phyloP scores from a whole-genome alignment of 2,888 invertebrate species.

The Reticulitermes lucifugus region DNA sequence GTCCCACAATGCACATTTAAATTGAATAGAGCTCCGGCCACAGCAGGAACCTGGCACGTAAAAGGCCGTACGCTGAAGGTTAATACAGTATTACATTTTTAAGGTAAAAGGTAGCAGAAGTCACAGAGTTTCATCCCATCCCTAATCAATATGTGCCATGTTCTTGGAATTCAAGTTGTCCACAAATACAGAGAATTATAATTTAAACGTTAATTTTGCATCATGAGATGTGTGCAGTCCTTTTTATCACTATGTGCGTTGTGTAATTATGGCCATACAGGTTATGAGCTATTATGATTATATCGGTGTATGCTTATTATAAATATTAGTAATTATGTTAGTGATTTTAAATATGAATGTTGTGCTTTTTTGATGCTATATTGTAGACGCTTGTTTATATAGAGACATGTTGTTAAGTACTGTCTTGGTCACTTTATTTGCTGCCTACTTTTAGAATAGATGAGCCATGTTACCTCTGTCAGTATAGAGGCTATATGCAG shows the following conservation, averaged over 20 bases:
- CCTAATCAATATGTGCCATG: neutral
- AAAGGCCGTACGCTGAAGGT: no score
- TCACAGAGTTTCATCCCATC: neutral
- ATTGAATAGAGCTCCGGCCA: no score
- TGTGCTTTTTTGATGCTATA: neutral
- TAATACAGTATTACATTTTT: no score
- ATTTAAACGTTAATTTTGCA: no score
- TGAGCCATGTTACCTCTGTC: no score
- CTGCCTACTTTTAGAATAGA: neutral
- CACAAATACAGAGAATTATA: neutral
- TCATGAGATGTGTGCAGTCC: no score
- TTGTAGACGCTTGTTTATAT: neutral
- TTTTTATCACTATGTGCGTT: neutral
- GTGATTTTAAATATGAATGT: conserved; percentile 3
- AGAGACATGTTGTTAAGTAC: neutral
- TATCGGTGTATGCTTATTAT: neutral
- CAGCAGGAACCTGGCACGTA: no score
- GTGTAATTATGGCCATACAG: neutral
- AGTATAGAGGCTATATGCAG: no score
- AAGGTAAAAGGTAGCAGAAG: no score
- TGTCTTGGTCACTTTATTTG: neutral
- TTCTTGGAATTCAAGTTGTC: neutral
- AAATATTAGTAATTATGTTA: neutral
- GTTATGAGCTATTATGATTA: neutral
- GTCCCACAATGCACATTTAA: no score